Evolutionary conservation across 2,797 vertebrate species (phyloP).

Genomic region (Leptodactylus fallax): DNA sequence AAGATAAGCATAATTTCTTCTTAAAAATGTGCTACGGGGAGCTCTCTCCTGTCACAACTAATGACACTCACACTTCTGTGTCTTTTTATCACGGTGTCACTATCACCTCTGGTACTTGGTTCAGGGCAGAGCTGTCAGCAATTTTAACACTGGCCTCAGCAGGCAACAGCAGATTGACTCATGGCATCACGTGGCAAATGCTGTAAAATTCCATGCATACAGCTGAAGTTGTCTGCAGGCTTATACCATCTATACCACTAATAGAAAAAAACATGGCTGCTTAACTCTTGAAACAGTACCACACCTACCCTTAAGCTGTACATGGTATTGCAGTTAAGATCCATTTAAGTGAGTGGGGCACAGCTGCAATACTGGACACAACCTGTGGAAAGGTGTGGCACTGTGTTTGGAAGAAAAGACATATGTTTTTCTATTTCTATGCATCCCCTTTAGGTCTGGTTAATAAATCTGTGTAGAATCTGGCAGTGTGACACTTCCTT

Average conservation of each 20-base stretch:
- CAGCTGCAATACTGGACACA: background rate
- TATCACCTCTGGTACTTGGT: background rate
- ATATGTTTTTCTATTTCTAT: background rate
- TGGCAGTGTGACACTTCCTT: background rate
- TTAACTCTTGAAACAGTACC: background rate
- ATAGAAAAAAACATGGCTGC: too few species aligned
- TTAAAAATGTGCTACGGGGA: background rate
- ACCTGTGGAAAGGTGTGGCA: background rate
- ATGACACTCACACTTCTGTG: background rate
- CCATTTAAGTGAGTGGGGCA: background rate
- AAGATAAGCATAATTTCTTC: slow-evolving; percentile 5
- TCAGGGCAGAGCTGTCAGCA: slow-evolving; percentile 16
- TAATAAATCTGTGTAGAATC: background rate
- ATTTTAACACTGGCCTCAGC: slow-evolving; percentile 12
- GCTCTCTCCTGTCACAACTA: background rate
- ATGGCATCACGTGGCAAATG: background rate
- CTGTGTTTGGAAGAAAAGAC: background rate
- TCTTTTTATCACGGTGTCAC: background rate
- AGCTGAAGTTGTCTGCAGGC: background rate
- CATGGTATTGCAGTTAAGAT: background rate
- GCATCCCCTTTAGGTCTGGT: background rate
- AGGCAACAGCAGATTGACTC: background rate
- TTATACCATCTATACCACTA: too few species aligned
- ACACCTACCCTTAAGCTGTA: background rate
- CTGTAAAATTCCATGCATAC: background rate